These are phyloP conservation scores for Pseudolaguvia tuberculata DNA, from an alignment of 2,113 vertebrate genomes.

Conservation along the genomic window DNA sequence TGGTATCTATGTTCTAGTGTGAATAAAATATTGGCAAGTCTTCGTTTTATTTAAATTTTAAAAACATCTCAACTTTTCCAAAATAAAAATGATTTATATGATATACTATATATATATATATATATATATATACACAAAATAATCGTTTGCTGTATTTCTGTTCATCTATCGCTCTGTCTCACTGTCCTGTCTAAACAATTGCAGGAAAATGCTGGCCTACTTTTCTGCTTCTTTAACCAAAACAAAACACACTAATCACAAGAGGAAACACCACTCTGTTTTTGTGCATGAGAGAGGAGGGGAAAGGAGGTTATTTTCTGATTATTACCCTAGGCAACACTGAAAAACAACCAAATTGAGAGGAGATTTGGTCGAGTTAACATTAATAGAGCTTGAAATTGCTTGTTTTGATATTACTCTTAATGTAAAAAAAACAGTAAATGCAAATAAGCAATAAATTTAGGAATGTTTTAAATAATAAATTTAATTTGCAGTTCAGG, in stretches of 20 bases:
- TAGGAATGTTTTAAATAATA: neutral
- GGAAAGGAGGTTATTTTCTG: neutral
- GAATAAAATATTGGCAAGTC: too few species aligned
- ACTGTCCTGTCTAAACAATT: neutral
- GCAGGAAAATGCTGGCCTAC: neutral
- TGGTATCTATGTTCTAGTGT: too few species aligned
- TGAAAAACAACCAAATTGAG: neutral
- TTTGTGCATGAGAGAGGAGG: slow-evolving; percentile 6
- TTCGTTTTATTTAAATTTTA: too few species aligned
- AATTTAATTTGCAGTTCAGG: too few species aligned
- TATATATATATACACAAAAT: neutral
- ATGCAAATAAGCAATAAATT: neutral
- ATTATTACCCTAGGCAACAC: neutral
- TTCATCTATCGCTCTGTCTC: neutral
- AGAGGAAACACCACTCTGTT: neutral
- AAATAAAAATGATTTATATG: too few species aligned
- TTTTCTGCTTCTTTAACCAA: neutral
- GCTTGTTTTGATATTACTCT: slow-evolving; percentile 10
- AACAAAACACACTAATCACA: slow-evolving; percentile 24
- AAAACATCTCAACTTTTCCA: too few species aligned
- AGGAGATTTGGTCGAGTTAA: neutral
- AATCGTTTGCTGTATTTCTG: neutral
- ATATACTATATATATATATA: too few species aligned
- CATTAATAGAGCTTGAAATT: slow-evolving; percentile 1
- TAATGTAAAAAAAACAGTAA: neutral